Percentiles rank a stretch among this genome's conserved stretches.
phyloP scores from a whole-genome alignment of 2,797 vertebrate genomes.

The Characodon lateralis region DNA sequence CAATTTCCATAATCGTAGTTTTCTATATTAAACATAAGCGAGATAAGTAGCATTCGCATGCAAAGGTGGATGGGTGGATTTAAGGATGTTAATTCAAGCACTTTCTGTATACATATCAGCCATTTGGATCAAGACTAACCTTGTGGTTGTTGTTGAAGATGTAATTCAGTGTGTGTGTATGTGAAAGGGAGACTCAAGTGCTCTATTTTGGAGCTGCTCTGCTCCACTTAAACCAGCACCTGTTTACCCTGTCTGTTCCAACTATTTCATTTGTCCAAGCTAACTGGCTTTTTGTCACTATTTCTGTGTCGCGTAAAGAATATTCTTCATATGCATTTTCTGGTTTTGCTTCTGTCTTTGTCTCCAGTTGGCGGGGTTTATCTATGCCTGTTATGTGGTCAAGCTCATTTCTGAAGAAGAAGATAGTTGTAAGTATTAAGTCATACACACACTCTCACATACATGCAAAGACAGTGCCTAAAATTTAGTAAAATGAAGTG shows the following conservation, averaged over 20 bases:
- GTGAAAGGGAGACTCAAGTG: conserved; percentile 40
- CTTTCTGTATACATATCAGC: conserved; percentile 8
- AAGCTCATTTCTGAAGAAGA: conserved; percentile 99
- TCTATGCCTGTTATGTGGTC: conserved; percentile 99
- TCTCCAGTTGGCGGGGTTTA: conserved; percentile 95
- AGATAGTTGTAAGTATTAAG: conserved; percentile 95
- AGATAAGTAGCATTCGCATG: background rate
- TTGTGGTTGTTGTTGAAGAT: conserved; percentile 49
- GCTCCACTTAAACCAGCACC: conserved; percentile 70
- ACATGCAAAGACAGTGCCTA: background rate
- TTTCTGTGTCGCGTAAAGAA: conserved; percentile 35
- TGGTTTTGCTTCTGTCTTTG: conserved; percentile 30
- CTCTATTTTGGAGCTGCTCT: conserved; percentile 59
- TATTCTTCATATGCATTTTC: conserved; percentile 15
- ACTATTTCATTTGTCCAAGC: conserved; percentile 41
- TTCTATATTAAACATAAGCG: conserved; percentile 9
- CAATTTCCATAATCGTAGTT: conserved; percentile 39
- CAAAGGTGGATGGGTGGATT: conserved; percentile 7
- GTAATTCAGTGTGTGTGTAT: conserved; percentile 14
- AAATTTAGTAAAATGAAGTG: background rate
- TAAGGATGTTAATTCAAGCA: conserved; percentile 5
- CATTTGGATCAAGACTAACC: conserved; percentile 35
- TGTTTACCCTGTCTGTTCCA: conserved; percentile 57
- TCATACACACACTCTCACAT: background rate
- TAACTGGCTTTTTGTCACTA: background rate